Conservation (phyloP, 2,113 vertebrate species). For the Sorex araneus region DNA sequence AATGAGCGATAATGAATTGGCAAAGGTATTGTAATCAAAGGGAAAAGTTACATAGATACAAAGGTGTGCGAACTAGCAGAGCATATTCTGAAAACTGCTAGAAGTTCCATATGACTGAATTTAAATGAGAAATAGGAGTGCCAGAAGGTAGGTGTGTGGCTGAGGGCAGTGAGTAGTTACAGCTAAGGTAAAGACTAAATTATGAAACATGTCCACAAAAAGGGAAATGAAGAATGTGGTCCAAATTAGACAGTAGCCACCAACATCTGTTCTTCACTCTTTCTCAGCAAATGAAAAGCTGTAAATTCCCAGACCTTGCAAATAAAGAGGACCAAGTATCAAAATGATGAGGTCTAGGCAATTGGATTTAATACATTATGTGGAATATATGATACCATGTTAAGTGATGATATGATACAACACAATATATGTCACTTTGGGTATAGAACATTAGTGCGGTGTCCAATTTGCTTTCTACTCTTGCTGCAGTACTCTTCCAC, state of each 20-base stretch:
- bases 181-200: neutral
- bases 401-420: neutral
- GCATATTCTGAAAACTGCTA: neutral
- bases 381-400: neutral
- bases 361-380: neutral
- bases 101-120: neutral
- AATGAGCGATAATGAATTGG: conserved; percentile 8
- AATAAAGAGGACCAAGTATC: accelerated
- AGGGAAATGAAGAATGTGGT: neutral
- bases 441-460: neutral
- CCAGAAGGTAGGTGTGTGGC: too few relatives aligned
- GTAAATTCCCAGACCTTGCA: neutral
- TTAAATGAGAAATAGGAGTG: neutral
- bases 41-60: neutral
- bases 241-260: neutral
- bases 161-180: neutral
- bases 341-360: neutral
- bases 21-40: neutral
- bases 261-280: neutral
- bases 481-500: neutral
- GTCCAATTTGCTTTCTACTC: neutral
- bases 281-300: neutral
- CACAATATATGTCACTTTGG: too few relatives aligned
- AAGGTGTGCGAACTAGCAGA: neutral
- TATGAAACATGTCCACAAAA: neutral